These are phyloP conservation scores for Loxodonta africana DNA, from an alignment of 2,113 vertebrate species.

Conservation along the genomic window DNA sequence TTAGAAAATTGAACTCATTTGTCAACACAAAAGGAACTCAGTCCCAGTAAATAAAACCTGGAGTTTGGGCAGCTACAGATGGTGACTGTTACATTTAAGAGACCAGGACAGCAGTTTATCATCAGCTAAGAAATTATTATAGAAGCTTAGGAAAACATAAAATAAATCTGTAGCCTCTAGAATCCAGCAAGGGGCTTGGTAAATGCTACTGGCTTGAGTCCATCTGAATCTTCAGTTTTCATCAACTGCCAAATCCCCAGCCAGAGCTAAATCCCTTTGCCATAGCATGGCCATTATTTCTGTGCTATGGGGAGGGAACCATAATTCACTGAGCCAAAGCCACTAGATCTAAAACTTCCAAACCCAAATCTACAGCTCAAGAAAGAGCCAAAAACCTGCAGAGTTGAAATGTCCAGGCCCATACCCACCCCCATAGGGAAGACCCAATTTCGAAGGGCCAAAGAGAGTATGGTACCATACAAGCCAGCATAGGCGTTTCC, in stretches of 20 bases:
- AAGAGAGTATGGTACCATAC: not conserved
- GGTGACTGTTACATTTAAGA: not conserved
- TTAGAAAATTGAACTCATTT: conserved; percentile 31
- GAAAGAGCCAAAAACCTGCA: not conserved
- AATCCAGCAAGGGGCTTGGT: not conserved
- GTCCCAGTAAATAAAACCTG: conserved; percentile 21
- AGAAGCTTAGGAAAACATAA: not conserved
- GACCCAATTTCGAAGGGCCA: not conserved
- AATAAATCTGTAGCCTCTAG: not conserved
- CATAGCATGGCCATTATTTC: not conserved
- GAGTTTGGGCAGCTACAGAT: conserved; percentile 36
- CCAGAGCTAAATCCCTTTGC: not conserved
- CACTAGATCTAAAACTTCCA: not conserved
- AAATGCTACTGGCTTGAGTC: not conserved
- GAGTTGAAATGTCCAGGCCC: not conserved
- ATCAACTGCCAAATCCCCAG: not conserved
- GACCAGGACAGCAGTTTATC: not conserved
- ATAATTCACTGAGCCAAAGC: not conserved
- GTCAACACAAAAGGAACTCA: not conserved
- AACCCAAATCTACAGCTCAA: not conserved
- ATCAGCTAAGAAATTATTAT: not conserved
- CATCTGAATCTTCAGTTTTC: not conserved
- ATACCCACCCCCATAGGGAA: not conserved
- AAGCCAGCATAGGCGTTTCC: not conserved
- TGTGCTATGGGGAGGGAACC: not conserved